Base-by-base conservation (phyloP, 2,888 invertebrate genomes). In the Euzophera pinguis region DNA sequence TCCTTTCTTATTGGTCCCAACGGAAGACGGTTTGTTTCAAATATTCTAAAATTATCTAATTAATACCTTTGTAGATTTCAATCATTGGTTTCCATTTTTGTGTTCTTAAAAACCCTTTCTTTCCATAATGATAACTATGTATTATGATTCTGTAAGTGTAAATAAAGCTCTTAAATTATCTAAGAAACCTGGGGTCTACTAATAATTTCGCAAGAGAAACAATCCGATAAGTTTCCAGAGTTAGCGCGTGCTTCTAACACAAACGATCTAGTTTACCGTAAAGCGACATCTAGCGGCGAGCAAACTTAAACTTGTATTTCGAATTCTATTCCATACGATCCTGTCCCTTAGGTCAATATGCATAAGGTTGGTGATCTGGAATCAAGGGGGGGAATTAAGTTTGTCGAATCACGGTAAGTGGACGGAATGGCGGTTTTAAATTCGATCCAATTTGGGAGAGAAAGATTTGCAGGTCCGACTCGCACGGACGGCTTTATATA, bases 261-360 rank as follows among this genome's bases (percentile, higher is more conserved):
- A 61, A 63, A 63, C 63, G 56, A 57, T 54, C 53, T 55, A 61
- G 53, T 61, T 60, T 58, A 47, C 53, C 61, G 56, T 53, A 56
- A 60, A 59, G 47, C 54, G 51, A 42, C 43, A 54, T 52, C 43
- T 49, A 55, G 41, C 22, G 27, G 38, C 13, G 8, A 14, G 32
- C 45, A 45, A 32, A 45, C 32, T 37, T 38, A 9, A 27, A 27
- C 10, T 9, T 38, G 38, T 27, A 22, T 10, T 37, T 38, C 9
- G 6, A 48, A 38, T 12, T 4, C 12, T 1, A 37, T 38, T 37
- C 1, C 12, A 12, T 9, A 22, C 9, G 27, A 48, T 38, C 13
- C 1, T 38, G 38, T 12, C 6, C 48, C 27, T 22, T 48, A 38
- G 5, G n/a, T 1, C 0, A 5, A 13, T 27, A 14, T 1, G 27